Base-by-base conservation (phyloP, 2,113 vertebrate genomes). In the Sciurus niger region DNA sequence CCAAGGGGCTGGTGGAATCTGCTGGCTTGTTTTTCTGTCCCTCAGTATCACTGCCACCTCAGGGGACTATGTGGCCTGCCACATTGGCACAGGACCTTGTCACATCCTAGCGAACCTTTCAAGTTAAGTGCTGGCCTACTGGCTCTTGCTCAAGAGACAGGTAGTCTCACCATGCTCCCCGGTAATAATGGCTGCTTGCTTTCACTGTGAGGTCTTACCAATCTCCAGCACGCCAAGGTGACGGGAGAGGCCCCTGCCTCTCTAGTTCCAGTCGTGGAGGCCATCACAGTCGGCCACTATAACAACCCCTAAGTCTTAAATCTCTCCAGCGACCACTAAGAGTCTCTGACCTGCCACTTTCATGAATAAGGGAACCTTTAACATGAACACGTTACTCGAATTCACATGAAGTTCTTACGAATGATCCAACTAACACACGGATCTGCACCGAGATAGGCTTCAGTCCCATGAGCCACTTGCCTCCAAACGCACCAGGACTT, bases 1-100 rank as follows among this genome's bases (percentile, higher is more conserved):
- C 0, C 83, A 37, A 32, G 22, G 34, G 72, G 34, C 30, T 8
- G 0, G 6, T 9, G 63, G 51, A 48, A 55, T 28, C 6, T 7
- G 40, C 37, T 14, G 16, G 63, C 25, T 6, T 48, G 51, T 30
- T 20, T 63, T 72, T 51, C 51, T 30, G 34, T 30, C n/a, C 24
- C 60, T 53, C 65, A 40, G 48, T 1, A n/a, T 14, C 2, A 0
- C 22, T 3, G 37, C 67, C 51, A 18, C 73, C 73, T 70, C 37
- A 11, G 30, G 0, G 32, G 73, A 73, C 24, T 4, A 68, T 4
- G 1, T 1, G 9, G n/a, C n/a, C 73, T n/a, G 22, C 10, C 65
- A 22, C 77, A 43, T n/a, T 51, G 83, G 55, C 40, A 11, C 0
- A 70, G 78, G 58, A 32, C 32, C 55, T 67, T 40, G 30, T 51